Percentiles rank a stretch among this genome's conserved stretches.
These are phyloP conservation scores for Orchesellides sinensis DNA, from an alignment of 2,888 invertebrate species.

Conservation along the genomic window DNA sequence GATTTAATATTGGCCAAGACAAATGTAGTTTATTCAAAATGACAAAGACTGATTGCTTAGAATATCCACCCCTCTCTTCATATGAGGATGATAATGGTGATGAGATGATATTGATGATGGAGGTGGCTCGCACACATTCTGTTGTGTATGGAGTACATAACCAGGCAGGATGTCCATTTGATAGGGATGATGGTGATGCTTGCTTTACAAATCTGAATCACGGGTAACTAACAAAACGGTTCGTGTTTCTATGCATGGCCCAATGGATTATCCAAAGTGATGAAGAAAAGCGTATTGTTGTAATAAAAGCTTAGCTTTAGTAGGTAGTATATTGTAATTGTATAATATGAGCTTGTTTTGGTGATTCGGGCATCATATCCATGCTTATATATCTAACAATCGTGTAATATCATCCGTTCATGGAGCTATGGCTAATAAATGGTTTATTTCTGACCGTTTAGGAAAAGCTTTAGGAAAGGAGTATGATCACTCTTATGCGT, in stretches of 20 bases:
- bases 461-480: background rate
- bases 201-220: background rate
- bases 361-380: constrained; percentile 33
- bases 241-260: constrained; percentile 37
- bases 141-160: background rate
- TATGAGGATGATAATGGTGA: constrained; percentile 48
- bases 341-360: constrained; percentile 36
- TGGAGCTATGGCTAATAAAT: constrained; percentile 35
- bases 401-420: constrained; percentile 40
- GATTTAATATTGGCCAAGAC: constrained; percentile 75
- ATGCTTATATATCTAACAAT: constrained; percentile 42
- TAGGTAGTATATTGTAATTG: background rate
- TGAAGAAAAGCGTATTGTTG: background rate
- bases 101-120: constrained; percentile 49
- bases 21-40: constrained; percentile 74
- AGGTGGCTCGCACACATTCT: background rate
- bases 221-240: constrained; percentile 3
- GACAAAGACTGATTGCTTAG: constrained; percentile 75
- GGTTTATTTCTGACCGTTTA: constrained; percentile 40
- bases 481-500: constrained; percentile 28
- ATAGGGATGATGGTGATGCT: background rate
- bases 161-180: background rate
- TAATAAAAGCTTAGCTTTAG: background rate
- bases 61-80: constrained; percentile 67
- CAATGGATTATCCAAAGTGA: constrained; percentile 31